phyloP scores from a whole-genome alignment of 2,113 vertebrate genomes.

The Pelecanoides urinatrix region DNA sequence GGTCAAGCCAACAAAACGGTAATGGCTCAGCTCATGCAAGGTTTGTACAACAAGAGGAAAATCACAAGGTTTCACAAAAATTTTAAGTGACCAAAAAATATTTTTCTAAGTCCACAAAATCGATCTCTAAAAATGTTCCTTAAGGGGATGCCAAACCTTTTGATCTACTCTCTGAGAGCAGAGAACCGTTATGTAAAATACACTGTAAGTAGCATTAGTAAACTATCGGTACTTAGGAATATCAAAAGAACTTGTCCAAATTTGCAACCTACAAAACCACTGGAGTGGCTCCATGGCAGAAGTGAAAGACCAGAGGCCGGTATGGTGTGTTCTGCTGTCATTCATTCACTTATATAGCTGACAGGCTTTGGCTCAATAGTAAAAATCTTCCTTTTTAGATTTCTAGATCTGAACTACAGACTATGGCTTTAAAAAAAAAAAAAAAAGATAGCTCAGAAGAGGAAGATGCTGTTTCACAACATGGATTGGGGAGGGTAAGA shows the following conservation, averaged over 20 bases:
- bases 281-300: neutral
- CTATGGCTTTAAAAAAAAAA: neutral
- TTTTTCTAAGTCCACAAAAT: neutral
- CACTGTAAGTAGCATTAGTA: neutral
- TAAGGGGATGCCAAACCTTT: neutral
- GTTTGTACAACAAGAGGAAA: neutral
- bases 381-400: neutral
- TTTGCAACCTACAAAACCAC: neutral
- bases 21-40: neutral
- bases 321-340: neutral
- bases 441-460: neutral
- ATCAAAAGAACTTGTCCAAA: neutral
- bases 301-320: neutral
- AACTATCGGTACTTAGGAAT: neutral
- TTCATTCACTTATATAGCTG: neutral
- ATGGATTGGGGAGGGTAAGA: accelerated
- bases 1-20: neutral
- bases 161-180: neutral
- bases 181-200: neutral
- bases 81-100: neutral
- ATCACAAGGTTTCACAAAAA: neutral
- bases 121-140: neutral
- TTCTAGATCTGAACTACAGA: neutral
- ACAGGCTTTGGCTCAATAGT: neutral
- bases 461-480: neutral